Evolutionary conservation across 2,797 vertebrate species (phyloP), one percentile per base, ranked within the genome.

Genomic region (Coendou prehensilis): DNA sequence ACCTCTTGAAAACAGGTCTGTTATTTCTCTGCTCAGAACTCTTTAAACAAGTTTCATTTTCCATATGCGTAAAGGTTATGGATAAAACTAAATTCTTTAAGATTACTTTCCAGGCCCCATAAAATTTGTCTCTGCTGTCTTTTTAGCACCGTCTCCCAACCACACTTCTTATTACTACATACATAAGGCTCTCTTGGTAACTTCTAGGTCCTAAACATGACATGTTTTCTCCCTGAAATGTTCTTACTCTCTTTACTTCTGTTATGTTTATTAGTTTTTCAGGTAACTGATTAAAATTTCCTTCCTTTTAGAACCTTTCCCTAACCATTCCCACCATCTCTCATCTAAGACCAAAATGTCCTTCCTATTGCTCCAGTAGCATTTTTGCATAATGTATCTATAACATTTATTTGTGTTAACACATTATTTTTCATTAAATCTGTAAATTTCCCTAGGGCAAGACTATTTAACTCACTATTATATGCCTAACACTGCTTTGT

Each of bases 1-100:
- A 80, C 8, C 37, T 79, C 76, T 89, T 78, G n/a, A 64, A 89
- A 93, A 75, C 8, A 85, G 23, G 14, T 41, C 41, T 73, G 20
- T 90, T 93, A 86, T 81, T 93, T 13, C 73, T 95, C 50, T 75
- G 82, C 50, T 75, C 33, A 81, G 54, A 92, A 81, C 41, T 83
- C 23, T 89, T 80, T 3, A 80, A 47, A 61, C 13, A 3, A 73
- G 71, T 89, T 50, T 95, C 18, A 50, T 86, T 81, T 80, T 95
- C 41, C 64, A 15, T 84, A 57, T 52, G 6, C 30, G 33, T n/a
- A 47, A 82, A 71, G 13, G n/a, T 33, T 86, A 20, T 57, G 17
- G 30, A 89, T 87, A 86, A 96, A 52, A 75, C 64, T 81, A 50
- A 93, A 15, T 61, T 71, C 11, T 79, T 85, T 84, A 83, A 52